A percentile compares a stretch with the other conserved stretches of the same genome.
These are phyloP conservation scores for Urocyon cinereoargenteus DNA, from an alignment of 2,797 vertebrate genomes.

Conservation along the genomic window DNA sequence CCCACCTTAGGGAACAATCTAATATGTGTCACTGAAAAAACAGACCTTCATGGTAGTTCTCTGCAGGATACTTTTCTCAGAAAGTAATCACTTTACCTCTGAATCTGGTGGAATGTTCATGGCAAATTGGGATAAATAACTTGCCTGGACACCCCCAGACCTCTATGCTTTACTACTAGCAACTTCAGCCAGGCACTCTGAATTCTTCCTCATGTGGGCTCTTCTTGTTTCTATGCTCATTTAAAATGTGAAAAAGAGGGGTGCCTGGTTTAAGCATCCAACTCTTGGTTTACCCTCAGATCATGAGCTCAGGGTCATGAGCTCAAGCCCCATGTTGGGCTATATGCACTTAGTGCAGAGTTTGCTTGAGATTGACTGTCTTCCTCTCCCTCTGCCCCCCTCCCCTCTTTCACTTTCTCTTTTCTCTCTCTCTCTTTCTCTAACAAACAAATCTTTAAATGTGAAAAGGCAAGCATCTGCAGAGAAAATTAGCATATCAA, in stretches of 20 bases:
- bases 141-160: not conserved
- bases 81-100: conserved; percentile 22
- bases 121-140: conserved; percentile 14
- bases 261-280: not conserved
- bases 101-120: conserved; percentile 28
- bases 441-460: not conserved
- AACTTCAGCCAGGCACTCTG: not conserved
- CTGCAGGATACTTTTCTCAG: not conserved
- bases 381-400: not conserved
- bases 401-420: not conserved
- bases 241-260: not conserved
- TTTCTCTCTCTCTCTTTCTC: not conserved
- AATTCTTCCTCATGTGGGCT: not conserved
- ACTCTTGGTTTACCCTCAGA: not conserved
- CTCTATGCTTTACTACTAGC: not conserved
- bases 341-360: not conserved
- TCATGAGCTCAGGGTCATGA: not conserved
- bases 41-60: not conserved
- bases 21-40: conserved; percentile 57
- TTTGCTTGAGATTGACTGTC: not conserved
- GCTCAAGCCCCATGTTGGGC: not conserved
- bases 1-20: not conserved
- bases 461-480: not conserved
- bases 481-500: too few species aligned
- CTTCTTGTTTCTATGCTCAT: not conserved